A percentile compares a stretch with the other conserved stretches of the same genome.
These are phyloP conservation scores for Trichomalopsis sarcophagae DNA, from an alignment of 1,140 invertebrate species.

Conservation along the genomic window DNA sequence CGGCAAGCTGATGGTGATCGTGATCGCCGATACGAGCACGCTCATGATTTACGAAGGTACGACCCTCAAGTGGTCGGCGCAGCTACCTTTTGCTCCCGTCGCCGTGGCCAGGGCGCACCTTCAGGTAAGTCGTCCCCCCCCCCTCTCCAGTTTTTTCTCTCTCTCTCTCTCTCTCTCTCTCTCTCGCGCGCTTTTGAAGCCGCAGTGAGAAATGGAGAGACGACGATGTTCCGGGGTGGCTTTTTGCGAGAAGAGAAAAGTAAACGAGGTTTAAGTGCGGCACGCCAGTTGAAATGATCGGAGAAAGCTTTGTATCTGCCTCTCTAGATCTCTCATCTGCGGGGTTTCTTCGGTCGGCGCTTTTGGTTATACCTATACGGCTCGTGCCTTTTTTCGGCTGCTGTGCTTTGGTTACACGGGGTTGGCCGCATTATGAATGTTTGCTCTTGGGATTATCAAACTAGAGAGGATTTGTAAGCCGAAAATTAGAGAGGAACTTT, in stretches of 20 bases:
- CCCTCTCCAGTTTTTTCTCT: neutral
- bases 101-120: constrained; percentile 79
- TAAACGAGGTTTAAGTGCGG: neutral
- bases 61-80: constrained; percentile 89
- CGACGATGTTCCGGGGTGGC: neutral
- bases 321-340: neutral
- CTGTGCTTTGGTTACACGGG: too few relatives aligned
- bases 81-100: constrained; percentile 84
- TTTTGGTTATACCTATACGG: too few relatives aligned
- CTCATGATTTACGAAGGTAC: constrained; percentile 87
- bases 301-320: neutral
- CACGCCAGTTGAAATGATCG: neutral
- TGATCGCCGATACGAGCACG: constrained; percentile 83
- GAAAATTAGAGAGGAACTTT: neutral
- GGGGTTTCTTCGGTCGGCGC: neutral
- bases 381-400: too few relatives aligned
- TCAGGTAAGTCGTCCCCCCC: constrained; percentile 69
- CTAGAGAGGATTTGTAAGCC: neutral
- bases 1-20: constrained; percentile 79
- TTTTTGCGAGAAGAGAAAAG: neutral
- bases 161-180: neutral
- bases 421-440: neutral
- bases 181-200: neutral
- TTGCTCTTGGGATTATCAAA: neutral
- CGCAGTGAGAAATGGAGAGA: neutral